Base-by-base conservation (phyloP, 2,888 invertebrate species). In the Seira ritae region DNA sequence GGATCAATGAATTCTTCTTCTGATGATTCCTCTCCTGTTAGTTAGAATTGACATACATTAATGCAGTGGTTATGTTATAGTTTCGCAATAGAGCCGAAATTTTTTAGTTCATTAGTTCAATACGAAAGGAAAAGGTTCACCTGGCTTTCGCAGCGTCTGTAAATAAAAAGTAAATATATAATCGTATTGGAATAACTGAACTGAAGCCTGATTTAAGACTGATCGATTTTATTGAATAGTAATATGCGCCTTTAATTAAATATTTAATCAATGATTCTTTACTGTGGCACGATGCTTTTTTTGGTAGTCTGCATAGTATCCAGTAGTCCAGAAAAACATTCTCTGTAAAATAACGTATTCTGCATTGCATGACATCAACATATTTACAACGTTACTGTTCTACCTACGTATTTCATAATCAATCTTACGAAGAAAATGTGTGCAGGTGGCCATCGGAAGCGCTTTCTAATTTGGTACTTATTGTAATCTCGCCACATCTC, bases 271-370 rank as follows among this genome's bases (percentile, higher is more conserved):
- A 60, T 6, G 62, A 12, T 15, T 60, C 10, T n/a, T 19, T 79
- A 74, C 74, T 37, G 75, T 80, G 0, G 80, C 74, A 6, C 71
- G 74, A 22, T 42, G 24, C 1, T 65, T 10, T 24, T 80, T 75
- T 17, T 80, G 75, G 19, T 80, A 75, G 24, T 80, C 80, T 20
- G 62, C 65, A 15, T 80, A 80, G 46, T 80, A 80, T 1, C 80
- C 80, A 24, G 75, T 80, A 12, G 80, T 80, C 80, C 80, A 80
- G 55, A 80, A 80, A n/a, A 80, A 75, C 31, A 68, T 60, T 67
- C 74, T 60, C 78, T 78, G 23, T n/a, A n/a, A n/a, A n/a, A n/a
- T n/a, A n/a, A n/a, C n/a, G n/a, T n/a, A n/a, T n/a, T n/a, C n/a
- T n/a, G n/a, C n/a, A n/a, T n/a, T n/a, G n/a, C n/a, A n/a, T n/a